Evolutionary conservation across 1,140 invertebrate species (phyloP), one percentile per base, ranked within the genome.

Genomic region (Eubasilissa regina): DNA sequence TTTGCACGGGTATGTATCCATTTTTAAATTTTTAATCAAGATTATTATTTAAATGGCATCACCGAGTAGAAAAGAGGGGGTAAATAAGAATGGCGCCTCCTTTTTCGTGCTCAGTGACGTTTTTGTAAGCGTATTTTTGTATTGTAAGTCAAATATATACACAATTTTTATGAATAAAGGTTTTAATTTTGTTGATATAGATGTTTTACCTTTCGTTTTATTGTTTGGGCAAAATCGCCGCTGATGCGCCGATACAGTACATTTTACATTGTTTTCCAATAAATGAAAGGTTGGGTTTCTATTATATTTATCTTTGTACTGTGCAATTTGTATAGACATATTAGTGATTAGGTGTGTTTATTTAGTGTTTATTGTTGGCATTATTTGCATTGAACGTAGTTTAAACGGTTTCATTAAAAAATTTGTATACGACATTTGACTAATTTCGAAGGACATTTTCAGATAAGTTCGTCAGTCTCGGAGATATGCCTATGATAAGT

Each of bases 401-500:
- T 15, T n/a, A 45, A 68, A 68, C 4, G n/a, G 43, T 68, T 68
- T 47, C 25, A 35, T 35, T 35, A 35, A 35, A 35, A 35, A 35
- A 35, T 1, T 35, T 35, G 25, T 6, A 35, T 35, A 35, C 25
- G 25, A 35, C 25, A 60, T 58, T 66, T 66, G 62, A 43, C 73
- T 75, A 58, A 75, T 60, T 44, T 21, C 62, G 73, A 75, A 75
- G 58, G 75, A 62, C 74, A 48, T 72, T 81, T 78, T 68, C 80
- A 81, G 80, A 75, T 74, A 62, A 77, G 53, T 74, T 15, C 44
- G 72, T 21, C 72, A 74, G 48, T 56, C 3, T 48, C 73, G 76
- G 56, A 81, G 80, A 81, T 81, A 81, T 81, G 80, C 80, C 80
- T 78, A 80, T 80, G 79, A 81, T 81, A 78, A 81, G 75, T 58